Conservation (phyloP, 2,113 vertebrate species). For the Mesembrinibis cayennensis region DNA sequence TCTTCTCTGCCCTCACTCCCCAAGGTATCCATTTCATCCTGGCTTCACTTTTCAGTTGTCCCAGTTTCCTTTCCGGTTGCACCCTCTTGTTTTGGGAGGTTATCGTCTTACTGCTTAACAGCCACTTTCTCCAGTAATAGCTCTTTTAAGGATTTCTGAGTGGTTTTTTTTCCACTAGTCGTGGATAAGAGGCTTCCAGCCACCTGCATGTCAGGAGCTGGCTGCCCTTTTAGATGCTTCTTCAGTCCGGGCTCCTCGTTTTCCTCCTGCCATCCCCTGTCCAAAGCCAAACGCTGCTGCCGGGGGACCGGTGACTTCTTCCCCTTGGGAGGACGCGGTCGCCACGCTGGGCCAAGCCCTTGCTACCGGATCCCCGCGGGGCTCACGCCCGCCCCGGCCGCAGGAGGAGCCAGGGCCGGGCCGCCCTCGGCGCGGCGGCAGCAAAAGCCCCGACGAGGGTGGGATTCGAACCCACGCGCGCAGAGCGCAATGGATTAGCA, state of each 20-base stretch:
- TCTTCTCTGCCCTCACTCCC: not conserved
- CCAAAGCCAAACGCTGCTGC: fast-evolving
- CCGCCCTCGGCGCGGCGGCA: not conserved
- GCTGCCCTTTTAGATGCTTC: not conserved
- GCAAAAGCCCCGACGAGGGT: slow-evolving; percentile 34
- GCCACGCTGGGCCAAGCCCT: fast-evolving
- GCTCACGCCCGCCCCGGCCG: not conserved
- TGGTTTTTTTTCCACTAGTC: fast-evolving
- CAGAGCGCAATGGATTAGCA: slow-evolving; percentile 75
- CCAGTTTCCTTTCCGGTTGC: too few relatives aligned
- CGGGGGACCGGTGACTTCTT: fast-evolving
- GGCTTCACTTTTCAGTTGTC: not conserved
- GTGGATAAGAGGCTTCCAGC: not conserved
- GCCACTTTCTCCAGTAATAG: not conserved
- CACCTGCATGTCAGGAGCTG: not conserved
- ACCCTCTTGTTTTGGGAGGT: fast-evolving
- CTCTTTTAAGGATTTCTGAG: not conserved
- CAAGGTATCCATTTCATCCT: not conserved
- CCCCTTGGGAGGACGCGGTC: too few relatives aligned
- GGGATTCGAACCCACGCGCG: slow-evolving; percentile 74
- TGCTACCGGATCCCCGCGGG: fast-evolving
- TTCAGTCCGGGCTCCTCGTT: fast-evolving
- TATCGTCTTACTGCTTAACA: not conserved
- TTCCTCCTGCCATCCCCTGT: not conserved
- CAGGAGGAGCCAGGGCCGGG: fast-evolving